Evolutionary conservation across 2,797 vertebrate species (phyloP).

Genomic region (Gymnodraco acuticeps): DNA sequence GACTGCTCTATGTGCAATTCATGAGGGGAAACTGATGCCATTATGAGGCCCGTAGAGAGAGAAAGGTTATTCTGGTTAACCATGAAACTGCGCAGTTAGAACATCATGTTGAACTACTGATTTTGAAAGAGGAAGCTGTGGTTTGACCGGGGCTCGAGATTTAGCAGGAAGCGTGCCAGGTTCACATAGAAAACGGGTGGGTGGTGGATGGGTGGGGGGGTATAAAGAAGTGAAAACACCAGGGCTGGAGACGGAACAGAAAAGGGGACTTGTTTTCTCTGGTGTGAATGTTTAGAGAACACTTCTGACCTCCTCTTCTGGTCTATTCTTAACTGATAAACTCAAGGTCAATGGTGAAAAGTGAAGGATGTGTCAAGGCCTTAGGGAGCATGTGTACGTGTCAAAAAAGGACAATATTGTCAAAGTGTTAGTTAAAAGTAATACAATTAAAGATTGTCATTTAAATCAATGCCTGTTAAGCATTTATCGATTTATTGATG

Average conservation of each 20-base stretch:
- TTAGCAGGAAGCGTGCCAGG: conserved; percentile 29
- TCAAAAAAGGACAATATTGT: not conserved
- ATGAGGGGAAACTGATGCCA: conserved; percentile 65
- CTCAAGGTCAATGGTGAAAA: conserved; percentile 47
- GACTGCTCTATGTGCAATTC: conserved; percentile 66
- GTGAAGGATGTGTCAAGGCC: conserved; percentile 45
- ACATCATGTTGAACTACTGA: not conserved
- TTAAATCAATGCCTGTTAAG: too few species aligned
- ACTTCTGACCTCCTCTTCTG: conserved; percentile 41
- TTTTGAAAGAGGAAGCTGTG: conserved; percentile 33
- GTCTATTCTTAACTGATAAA: conserved; percentile 61
- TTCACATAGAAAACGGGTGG: conserved; percentile 5
- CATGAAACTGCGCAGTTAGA: conserved; percentile 4
- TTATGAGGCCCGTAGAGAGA: conserved; percentile 7
- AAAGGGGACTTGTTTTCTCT: conserved; percentile 28
- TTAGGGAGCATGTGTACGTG: not conserved
- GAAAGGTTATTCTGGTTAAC: conserved; percentile 8
- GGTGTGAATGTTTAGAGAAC: conserved; percentile 61
- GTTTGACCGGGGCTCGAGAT: not conserved
- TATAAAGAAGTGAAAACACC: conserved; percentile 42
- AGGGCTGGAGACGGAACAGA: conserved; percentile 11
- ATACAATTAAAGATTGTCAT: too few species aligned
- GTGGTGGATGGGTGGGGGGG: not conserved
- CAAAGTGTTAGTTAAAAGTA: not conserved
- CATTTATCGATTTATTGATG: too few species aligned